Percentiles rank a stretch among this genome's conserved stretches.
Conservation (phyloP, 2,888 invertebrate species). For the Bursaphelenchus okinawaensis region DNA sequence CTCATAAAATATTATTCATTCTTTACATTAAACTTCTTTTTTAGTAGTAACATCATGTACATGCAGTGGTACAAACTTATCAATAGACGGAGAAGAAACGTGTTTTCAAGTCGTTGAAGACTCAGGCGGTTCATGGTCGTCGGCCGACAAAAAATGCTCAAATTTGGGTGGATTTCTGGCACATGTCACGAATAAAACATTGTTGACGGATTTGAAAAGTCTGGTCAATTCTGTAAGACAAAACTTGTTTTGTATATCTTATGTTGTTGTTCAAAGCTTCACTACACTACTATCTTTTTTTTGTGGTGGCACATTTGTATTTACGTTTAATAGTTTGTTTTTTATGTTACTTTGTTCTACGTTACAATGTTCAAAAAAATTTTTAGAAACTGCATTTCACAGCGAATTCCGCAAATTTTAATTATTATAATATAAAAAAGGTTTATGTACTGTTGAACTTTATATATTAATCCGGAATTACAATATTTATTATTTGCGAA, state of each 20-base stretch:
- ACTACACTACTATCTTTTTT: conserved; percentile 3
- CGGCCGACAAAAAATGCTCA: conserved; percentile 36
- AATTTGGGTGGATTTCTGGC: conserved; percentile 40
- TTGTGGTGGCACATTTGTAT: too few relatives aligned
- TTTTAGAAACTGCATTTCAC: too few relatives aligned
- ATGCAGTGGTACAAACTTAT: background rate
- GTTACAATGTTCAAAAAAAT: too few relatives aligned
- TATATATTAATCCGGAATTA: too few relatives aligned
- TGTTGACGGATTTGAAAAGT: conserved; percentile 7
- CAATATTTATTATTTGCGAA: too few relatives aligned
- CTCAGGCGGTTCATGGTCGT: conserved; percentile 26
- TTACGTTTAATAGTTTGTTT: too few relatives aligned
- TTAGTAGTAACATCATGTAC: background rate
- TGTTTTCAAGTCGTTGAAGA: conserved; percentile 22
- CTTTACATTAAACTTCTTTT: too few relatives aligned
- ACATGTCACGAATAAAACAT: conserved; percentile 16
- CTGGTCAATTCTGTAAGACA: conserved; percentile 12
- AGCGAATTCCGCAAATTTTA: too few relatives aligned
- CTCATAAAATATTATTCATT: too few relatives aligned
- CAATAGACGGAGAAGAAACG: background rate
- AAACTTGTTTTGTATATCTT: background rate
- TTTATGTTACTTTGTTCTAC: too few relatives aligned
- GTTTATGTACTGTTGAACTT: too few relatives aligned
- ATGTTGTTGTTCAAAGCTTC: conserved; percentile 15
- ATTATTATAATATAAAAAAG: too few relatives aligned